Evolutionary conservation across 2,113 vertebrate species (phyloP), one percentile per base, ranked within the genome.

Genomic region (Mesembrinibis cayennensis): DNA sequence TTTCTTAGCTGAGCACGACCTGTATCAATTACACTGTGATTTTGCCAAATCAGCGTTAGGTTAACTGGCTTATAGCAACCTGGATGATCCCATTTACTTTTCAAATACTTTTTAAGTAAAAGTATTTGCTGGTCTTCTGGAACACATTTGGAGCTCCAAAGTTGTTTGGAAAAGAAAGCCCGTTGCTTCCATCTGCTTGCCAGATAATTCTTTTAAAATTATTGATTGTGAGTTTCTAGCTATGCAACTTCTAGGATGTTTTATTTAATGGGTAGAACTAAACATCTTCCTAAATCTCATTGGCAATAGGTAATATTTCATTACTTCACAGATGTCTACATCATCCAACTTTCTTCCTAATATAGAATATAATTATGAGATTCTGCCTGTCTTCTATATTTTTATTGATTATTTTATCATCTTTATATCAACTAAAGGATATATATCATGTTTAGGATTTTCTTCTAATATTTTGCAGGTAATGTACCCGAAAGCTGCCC

Each of bases 391-490:
- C 93, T 96, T 95, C 94, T 96, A 93, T 95, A 96, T 97, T 94
- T 95, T 97, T 95, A 97, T 92, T 92, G 79, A 94, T 96, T 96
- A 95, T 92, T 96, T 97, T 96, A 95, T 96, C 93, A 95, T 87
- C 88, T 95, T 95, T 95, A 81, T 96, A 97, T 97, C 94, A 87
- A 72, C 93, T 96, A 95, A 97, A 96, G 65, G 70, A 91, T 92
- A 95, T 96, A 96, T 96, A 96, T 87, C 66, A 89, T 93, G 80
- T 89, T 91, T 97, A 96, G 96, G 87, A 91, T 89, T 95, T 96
- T 94, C 88, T 96, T 96, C 82, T 94, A 38, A 65, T 96, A 95
- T 90, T 95, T 95, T 95, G 91, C 94, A 95, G 95, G 89, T 93
- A 91, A 95, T 45, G 87, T 93, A 91, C 91, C 89, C n/a, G 5